Evolutionary conservation across 2,888 invertebrate species (phyloP), one percentile per base, ranked within the genome.

Genomic region (Drosophila cognata): DNA sequence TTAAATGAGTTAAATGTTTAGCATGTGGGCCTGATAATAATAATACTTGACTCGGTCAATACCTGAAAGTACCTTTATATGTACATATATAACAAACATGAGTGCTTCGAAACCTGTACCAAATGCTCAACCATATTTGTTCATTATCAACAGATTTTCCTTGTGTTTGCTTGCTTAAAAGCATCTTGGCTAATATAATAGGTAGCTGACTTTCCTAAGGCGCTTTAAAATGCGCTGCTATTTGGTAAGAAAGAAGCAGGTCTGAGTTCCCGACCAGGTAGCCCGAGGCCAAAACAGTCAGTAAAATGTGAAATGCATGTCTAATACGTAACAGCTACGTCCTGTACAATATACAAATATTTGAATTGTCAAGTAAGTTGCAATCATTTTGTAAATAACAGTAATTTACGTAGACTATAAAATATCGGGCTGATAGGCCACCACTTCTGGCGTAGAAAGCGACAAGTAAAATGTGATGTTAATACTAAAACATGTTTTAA

Each of bases 401-500:
- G 28, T 28, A 21, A 11, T 38, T 59, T 46, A 4, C 33, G 13
- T 48, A 11, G 10, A 13, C 13, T 36, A 21, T 52, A 13, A 8
- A 13, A 8, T 33, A 52, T 52, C 33, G 16, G 8, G 11, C 67
- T 60, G 29, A 29, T n/a, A 56, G 13, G 56, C 21, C n/a, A 21
- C 1, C 29, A 38, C 25, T 71, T 38, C 36, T 46, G 61, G 69
- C 50, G 35, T 60, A 50, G 70, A 70, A 74, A 52, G 59, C 69
- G 18, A 10, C 35, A 11, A 18, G 25, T 61, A 57, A 16, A 28
- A 31, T 18, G n/a, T n/a, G 13, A 21, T 16, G 29, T 51, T 51
- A 31, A 43, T 11, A 48, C 25, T 67, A 28, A 56, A 70, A 74
- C 71, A 35, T 46, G 63, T 71, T 78, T 77, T 65, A 28, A 1